Conservation (phyloP, 2,797 vertebrate species). For the Heliangelus exortis region DNA sequence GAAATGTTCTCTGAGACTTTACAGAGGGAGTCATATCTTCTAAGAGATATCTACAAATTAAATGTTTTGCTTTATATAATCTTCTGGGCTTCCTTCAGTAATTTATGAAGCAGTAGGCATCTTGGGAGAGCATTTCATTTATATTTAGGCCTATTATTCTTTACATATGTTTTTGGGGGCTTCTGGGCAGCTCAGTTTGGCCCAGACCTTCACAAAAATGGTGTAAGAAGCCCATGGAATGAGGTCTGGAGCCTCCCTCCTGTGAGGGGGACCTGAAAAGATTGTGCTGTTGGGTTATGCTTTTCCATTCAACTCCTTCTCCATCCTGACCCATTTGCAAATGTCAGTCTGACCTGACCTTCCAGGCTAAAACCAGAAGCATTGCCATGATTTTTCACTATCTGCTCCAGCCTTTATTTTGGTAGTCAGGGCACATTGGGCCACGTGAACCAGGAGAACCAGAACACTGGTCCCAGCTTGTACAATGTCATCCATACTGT, state of each 20-base stretch:
- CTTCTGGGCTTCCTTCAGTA: neutral
- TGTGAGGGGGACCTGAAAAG: neutral
- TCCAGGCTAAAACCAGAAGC: neutral
- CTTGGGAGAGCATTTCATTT: neutral
- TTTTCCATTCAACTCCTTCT: neutral
- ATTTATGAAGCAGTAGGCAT: neutral
- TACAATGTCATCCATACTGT: neutral
- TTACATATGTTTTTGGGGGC: fast-evolving
- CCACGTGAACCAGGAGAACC: neutral
- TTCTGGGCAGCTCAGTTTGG: neutral
- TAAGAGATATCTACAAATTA: neutral
- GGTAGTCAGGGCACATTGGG: neutral
- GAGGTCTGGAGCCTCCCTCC: neutral
- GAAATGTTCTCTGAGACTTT: neutral
- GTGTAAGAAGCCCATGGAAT: neutral
- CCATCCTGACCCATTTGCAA: neutral
- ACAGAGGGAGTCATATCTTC: neutral
- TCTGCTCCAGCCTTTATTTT: neutral
- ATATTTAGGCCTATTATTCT: neutral
- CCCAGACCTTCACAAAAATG: neutral
- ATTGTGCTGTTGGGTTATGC: neutral
- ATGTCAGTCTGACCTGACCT: neutral
- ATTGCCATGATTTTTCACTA: neutral
- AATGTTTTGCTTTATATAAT: neutral
- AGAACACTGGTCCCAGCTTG: neutral